phyloP scores from a whole-genome alignment of 2,888 invertebrate genomes.

The Anticlea derivata region DNA sequence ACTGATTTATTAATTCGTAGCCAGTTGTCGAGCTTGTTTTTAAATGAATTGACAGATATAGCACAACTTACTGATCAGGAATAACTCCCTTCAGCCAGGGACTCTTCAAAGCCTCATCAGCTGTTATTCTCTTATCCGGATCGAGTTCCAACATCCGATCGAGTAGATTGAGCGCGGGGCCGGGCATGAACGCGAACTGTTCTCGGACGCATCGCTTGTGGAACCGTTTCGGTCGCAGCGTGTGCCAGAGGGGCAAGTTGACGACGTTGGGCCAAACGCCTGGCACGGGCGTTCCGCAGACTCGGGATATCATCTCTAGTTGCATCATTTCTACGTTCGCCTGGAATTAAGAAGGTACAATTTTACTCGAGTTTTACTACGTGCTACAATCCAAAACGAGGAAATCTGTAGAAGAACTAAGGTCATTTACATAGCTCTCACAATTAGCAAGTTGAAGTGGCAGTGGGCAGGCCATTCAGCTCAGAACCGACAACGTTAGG shows the following conservation, averaged over 20 bases:
- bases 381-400: too few relatives aligned
- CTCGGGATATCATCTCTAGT: slow-evolving; percentile 95
- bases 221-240: slow-evolving; percentile 94
- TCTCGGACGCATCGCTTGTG: slow-evolving; percentile 95
- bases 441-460: too few relatives aligned
- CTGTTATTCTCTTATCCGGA: slow-evolving; percentile 96
- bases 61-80: slow-evolving; percentile 95
- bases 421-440: too few relatives aligned
- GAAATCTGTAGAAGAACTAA: too few relatives aligned
- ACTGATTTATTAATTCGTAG: too few relatives aligned
- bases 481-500: too few relatives aligned
- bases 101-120: slow-evolving; percentile 96
- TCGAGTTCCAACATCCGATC: slow-evolving; percentile 98
- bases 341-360: slow-evolving; percentile 82
- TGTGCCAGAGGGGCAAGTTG: slow-evolving; percentile 95
- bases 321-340: slow-evolving; percentile 97
- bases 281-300: slow-evolving; percentile 98
- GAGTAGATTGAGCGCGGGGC: slow-evolving; percentile 93
- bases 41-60: too few relatives aligned
- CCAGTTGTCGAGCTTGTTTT: too few relatives aligned
- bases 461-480: too few relatives aligned
- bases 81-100: slow-evolving; percentile 96
- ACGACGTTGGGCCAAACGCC: slow-evolving; percentile 99
- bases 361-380: too few relatives aligned
- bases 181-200: slow-evolving; percentile 96